phyloP scores from a whole-genome alignment of 1,140 invertebrate genomes.

The Acromyrmex echinatior region DNA sequence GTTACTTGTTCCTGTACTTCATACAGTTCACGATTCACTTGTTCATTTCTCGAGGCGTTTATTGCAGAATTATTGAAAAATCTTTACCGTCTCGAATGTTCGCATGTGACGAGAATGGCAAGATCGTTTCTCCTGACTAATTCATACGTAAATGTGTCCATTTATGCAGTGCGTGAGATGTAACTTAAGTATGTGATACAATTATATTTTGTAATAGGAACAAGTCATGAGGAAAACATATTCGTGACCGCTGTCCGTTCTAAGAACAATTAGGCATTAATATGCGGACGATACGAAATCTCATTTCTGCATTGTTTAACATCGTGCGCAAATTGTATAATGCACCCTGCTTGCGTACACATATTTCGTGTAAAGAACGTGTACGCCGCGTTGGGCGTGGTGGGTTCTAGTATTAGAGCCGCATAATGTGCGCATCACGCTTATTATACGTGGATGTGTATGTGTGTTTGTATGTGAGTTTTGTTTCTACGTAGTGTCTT shows the following conservation, averaged over 20 bases:
- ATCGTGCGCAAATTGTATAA: conserved; percentile 39
- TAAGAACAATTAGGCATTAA: conserved; percentile 55
- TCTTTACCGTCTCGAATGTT: conserved; percentile 3
- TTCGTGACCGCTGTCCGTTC: neutral
- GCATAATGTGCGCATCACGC: conserved; percentile 47
- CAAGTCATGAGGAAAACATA: conserved; percentile 12
- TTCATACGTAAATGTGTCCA: too few species aligned
- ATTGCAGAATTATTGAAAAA: neutral
- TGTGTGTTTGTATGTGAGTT: neutral
- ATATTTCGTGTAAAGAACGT: conserved; percentile 46
- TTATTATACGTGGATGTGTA: conserved; percentile 34
- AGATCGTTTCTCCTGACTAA: neutral
- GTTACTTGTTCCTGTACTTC: neutral
- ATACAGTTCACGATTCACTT: neutral
- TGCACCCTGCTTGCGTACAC: conserved; percentile 20
- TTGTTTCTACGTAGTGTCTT: neutral
- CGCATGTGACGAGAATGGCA: neutral
- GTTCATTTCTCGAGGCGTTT: neutral
- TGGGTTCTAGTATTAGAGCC: conserved; percentile 43
- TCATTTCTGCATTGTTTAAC: conserved; percentile 57
- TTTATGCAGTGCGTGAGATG: neutral
- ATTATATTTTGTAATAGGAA: conserved; percentile 19
- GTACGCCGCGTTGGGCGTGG: neutral
- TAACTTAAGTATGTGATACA: neutral
- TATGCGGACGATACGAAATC: conserved; percentile 37